These are phyloP conservation scores for Pygoscelis antarcticus DNA, from an alignment of 2,113 vertebrate genomes.

Conservation along the genomic window DNA sequence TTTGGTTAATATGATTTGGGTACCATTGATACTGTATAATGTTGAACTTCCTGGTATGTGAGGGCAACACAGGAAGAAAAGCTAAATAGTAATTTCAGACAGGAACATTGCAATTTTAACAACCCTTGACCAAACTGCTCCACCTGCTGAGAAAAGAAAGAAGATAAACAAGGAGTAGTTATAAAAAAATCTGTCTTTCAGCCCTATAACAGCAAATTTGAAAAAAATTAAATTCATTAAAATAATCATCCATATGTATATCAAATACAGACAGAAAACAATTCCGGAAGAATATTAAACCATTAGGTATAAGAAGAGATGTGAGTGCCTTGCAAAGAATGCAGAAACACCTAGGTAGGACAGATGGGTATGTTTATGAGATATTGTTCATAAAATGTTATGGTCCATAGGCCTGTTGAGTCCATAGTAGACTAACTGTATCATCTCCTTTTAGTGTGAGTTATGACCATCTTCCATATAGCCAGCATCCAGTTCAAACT, in stretches of 20 bases:
- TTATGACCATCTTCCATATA: background rate
- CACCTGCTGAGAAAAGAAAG: background rate
- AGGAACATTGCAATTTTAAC: background rate
- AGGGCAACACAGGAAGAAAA: background rate
- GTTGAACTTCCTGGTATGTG: background rate
- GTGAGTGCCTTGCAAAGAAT: background rate
- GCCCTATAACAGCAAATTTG: background rate
- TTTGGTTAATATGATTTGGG: background rate
- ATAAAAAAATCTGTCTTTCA: background rate
- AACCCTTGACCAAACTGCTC: background rate
- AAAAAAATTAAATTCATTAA: background rate
- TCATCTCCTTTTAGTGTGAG: background rate
- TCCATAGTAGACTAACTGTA: background rate
- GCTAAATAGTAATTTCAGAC: background rate
- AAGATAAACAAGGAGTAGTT: background rate
- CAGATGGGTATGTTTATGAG: background rate
- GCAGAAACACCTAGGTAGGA: background rate
- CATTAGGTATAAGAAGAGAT: background rate
- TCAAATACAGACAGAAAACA: background rate
- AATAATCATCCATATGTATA: background rate
- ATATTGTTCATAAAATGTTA: background rate
- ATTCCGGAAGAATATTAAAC: background rate
- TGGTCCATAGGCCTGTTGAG: background rate
- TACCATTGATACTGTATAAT: background rate
- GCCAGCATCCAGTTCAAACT: background rate